A percentile compares a stretch with the other conserved stretches of the same genome.
These are phyloP conservation scores for Pica pica DNA, from an alignment of 2,113 vertebrate species.

Conservation along the genomic window DNA sequence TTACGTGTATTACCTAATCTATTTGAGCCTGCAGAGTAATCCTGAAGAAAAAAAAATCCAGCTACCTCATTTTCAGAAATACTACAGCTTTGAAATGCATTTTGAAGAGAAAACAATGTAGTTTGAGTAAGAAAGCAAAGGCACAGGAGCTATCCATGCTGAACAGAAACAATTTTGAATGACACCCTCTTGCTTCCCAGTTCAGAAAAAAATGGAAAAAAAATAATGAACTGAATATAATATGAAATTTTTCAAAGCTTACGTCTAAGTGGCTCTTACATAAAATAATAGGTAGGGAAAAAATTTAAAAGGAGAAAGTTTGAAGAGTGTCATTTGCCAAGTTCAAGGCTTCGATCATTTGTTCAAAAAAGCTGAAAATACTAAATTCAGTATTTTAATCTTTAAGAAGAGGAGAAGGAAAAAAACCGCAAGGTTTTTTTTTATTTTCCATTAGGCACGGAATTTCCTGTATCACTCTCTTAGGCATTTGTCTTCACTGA, in stretches of 20 bases:
- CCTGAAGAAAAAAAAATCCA: not conserved
- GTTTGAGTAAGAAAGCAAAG: not conserved
- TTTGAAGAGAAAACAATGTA: not conserved
- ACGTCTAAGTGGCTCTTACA: not conserved
- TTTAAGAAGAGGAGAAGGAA: not conserved
- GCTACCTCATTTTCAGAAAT: not conserved
- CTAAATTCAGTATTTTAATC: not conserved
- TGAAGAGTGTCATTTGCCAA: not conserved
- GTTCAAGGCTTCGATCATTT: not conserved
- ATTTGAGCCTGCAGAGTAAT: not conserved
- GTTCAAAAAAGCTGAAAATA: not conserved
- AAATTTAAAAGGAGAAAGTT: not conserved
- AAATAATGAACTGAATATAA: not conserved
- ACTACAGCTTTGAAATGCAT: not conserved
- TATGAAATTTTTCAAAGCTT: not conserved
- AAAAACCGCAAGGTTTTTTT: rapidly evolving
- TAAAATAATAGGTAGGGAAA: not conserved
- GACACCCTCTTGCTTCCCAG: not conserved
- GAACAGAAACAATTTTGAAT: not conserved
- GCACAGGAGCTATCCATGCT: not conserved
- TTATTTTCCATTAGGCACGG: not conserved
- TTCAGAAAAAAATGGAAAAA: not conserved
- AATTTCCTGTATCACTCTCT: not conserved
- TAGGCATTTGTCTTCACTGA: not conserved
- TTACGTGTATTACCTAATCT: not conserved